phyloP scores from a whole-genome alignment of 2,113 vertebrate genomes.

The Otolemur garnettii region DNA sequence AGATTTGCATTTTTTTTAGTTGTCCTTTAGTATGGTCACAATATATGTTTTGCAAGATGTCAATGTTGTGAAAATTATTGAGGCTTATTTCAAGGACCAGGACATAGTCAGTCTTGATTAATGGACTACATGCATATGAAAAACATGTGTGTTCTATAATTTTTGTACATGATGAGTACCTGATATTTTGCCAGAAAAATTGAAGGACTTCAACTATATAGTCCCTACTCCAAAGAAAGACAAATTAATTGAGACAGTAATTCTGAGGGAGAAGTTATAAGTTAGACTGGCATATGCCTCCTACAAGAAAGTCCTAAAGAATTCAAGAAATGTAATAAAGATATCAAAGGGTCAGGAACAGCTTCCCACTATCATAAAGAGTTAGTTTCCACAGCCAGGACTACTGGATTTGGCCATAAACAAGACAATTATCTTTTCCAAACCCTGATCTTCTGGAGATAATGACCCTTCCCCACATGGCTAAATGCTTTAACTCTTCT shows the following conservation, averaged over 20 bases:
- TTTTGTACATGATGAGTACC: neutral
- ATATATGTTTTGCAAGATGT: neutral
- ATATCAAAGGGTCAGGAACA: neutral
- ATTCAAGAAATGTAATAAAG: neutral
- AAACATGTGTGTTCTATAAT: neutral
- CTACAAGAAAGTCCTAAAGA: neutral
- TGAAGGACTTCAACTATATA: neutral
- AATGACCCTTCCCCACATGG: neutral
- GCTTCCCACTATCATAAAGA: neutral
- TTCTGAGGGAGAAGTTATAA: neutral
- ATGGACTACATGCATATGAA: neutral
- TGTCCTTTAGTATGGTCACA: neutral
- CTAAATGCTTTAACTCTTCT: neutral
- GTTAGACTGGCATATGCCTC: neutral
- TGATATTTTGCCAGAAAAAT: neutral
- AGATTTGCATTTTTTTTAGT: neutral
- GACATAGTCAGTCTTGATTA: neutral
- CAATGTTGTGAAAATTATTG: neutral
- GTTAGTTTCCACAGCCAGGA: neutral
- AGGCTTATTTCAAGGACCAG: neutral
- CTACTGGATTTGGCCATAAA: neutral
- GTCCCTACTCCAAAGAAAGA: neutral
- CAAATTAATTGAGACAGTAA: neutral
- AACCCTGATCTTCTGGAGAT: neutral
- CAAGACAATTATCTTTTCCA: neutral